Conservation (phyloP, 2,797 vertebrate species). For the Phataginus tetradactyla region DNA sequence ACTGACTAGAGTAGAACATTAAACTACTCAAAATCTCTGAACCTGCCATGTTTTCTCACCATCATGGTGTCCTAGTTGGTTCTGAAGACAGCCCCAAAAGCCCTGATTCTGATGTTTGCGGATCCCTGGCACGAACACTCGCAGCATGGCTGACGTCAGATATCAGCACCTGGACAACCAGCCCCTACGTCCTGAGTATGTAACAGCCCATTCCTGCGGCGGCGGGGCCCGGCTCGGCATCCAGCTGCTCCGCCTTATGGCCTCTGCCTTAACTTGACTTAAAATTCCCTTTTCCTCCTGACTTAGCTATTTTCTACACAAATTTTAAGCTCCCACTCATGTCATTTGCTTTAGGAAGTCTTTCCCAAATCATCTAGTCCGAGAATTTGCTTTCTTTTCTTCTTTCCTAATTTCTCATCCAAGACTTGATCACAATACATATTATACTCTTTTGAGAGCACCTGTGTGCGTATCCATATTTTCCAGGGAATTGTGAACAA, state of each 20-base stretch:
- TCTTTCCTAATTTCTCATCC: background rate
- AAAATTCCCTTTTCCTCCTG: background rate
- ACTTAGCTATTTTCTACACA: background rate
- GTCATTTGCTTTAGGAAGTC: background rate
- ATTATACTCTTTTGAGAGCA: background rate
- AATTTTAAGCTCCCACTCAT: background rate
- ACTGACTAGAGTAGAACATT: background rate
- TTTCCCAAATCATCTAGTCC: background rate
- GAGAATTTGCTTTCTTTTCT: background rate
- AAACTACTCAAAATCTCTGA: background rate
- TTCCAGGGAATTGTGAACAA: background rate
- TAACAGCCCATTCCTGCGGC: background rate
- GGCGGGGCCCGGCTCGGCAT: background rate
- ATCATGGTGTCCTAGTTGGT: background rate
- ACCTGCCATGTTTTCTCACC: background rate
- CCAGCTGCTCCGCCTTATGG: background rate
- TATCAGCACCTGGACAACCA: background rate
- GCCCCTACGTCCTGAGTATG: background rate
- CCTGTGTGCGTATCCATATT: background rate
- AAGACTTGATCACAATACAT: background rate
- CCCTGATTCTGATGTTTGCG: background rate
- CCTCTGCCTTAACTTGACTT: background rate
- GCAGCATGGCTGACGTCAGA: background rate
- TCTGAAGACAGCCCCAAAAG: background rate
- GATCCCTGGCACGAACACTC: background rate